Evolutionary conservation across 2,113 vertebrate species (phyloP).

Genomic region (Proterorhinus semilunaris): DNA sequence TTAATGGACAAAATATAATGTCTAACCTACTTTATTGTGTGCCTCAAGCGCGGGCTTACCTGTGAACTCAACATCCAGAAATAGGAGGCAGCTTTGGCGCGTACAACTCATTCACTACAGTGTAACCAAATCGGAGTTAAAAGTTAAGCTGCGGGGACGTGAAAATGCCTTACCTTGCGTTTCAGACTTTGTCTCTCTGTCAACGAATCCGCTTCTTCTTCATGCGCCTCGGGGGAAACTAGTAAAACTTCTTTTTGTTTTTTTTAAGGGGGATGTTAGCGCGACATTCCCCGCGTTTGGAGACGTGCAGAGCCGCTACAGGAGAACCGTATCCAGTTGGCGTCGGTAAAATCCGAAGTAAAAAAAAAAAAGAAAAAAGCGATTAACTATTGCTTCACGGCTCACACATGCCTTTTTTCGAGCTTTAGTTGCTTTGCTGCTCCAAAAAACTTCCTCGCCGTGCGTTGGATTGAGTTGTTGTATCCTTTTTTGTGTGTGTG

Average conservation of each 20-base stretch:
- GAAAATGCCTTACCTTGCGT: conserved; percentile 54
- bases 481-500: conserved; percentile 20
- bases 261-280: conserved; percentile 55
- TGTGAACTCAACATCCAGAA: conserved; percentile 69
- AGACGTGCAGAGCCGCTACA: conserved; percentile 31
- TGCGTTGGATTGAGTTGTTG: conserved; percentile 16
- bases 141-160: conserved; percentile 57
- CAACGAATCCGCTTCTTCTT: background rate
- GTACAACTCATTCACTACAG: conserved; percentile 25
- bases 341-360: conserved; percentile 34
- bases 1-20: conserved; percentile 48
- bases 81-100: conserved; percentile 35
- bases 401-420: conserved; percentile 33
- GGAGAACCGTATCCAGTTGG: conserved; percentile 45
- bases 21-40: conserved; percentile 29
- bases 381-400: conserved; percentile 17
- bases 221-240: conserved; percentile 16
- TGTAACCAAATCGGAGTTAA: conserved; percentile 56
- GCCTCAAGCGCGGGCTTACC: conserved; percentile 56
- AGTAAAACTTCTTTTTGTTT: conserved; percentile 41
- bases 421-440: conserved; percentile 9
- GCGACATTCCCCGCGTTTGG: conserved; percentile 52
- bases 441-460: conserved; percentile 37
- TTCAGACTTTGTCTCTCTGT: conserved; percentile 1
- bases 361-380: background rate